Evolutionary conservation across 2,113 vertebrate genomes (phyloP).

Genomic region (Macquaria australasica): DNA sequence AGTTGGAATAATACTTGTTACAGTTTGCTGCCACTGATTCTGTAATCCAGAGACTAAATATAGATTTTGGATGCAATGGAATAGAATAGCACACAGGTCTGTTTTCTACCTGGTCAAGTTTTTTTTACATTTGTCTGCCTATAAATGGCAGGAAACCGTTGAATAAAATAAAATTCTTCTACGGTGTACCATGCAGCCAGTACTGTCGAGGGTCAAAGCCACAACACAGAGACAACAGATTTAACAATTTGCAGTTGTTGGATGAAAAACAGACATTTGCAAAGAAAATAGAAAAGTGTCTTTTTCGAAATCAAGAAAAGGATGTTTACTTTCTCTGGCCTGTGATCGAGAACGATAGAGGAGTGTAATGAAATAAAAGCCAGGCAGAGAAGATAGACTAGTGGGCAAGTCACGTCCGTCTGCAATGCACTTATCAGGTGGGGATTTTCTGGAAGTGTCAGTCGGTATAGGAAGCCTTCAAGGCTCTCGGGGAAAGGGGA

Average conservation of each 20-base stretch:
- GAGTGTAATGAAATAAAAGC: conserved; percentile 73
- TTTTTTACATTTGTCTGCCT: background rate
- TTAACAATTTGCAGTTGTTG: conserved; percentile 38
- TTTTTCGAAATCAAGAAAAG: conserved; percentile 40
- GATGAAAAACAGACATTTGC: conserved; percentile 28
- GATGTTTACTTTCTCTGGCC: conserved; percentile 38
- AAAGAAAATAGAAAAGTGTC: background rate
- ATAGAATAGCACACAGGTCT: background rate
- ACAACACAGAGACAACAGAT: conserved; percentile 1
- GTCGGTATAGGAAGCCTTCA: conserved; percentile 75
- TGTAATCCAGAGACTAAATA: background rate
- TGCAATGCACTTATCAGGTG: conserved; percentile 78
- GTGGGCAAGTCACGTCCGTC: conserved; percentile 64
- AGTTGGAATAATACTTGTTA: background rate
- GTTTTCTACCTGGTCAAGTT: background rate
- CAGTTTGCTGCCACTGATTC: background rate
- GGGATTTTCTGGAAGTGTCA: conserved; percentile 79
- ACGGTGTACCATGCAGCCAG: no score
- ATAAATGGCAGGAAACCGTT: background rate
- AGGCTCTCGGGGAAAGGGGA: conserved; percentile 70
- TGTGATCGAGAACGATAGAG: conserved; percentile 62
- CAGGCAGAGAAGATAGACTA: conserved; percentile 53
- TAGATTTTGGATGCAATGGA: background rate
- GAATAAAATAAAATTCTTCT: background rate
- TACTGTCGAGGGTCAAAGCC: background rate